These are phyloP conservation scores for Coecobrya sp. DNA, from an alignment of 2,888 invertebrate genomes.

Conservation along the genomic window DNA sequence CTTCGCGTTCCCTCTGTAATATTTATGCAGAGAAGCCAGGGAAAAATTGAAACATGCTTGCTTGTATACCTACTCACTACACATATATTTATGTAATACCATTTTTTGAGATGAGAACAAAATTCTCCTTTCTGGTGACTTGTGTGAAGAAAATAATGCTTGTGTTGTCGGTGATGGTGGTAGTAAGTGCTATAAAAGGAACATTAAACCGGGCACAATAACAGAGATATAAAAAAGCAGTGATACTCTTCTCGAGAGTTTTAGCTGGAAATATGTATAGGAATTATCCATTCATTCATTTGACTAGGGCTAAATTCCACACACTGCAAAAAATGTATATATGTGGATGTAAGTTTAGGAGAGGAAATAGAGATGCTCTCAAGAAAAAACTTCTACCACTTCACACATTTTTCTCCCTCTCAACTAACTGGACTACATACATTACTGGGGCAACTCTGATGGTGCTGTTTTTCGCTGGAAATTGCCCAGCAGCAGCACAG, in stretches of 20 bases:
- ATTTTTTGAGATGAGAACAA: background rate
- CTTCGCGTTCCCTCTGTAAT: conserved; percentile 24
- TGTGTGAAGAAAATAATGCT: background rate
- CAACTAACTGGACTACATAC: background rate
- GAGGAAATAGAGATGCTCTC: background rate
- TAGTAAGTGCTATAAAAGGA: conserved; percentile 31
- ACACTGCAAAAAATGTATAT: background rate
- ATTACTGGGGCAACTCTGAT: background rate
- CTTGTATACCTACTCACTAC: too few relatives aligned
- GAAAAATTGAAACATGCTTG: conserved; percentile 16
- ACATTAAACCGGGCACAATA: conserved; percentile 14
- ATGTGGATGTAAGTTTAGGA: background rate
- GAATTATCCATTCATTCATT: conserved; percentile 52
- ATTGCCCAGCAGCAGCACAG: background rate
- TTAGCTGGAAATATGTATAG: conserved; percentile 18
- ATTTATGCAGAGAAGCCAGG: conserved; percentile 31
- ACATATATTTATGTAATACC: conserved; percentile 1
- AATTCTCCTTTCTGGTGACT: background rate
- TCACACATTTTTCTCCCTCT: background rate
- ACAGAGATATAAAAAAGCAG: background rate
- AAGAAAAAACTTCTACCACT: background rate
- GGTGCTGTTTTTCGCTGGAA: background rate
- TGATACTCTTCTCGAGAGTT: background rate
- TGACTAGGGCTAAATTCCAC: background rate
- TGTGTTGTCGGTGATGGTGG: conserved; percentile 3